Conservation (phyloP, 92 coral and sea anemone genomes). For the Parazoanthus swiftii region DNA sequence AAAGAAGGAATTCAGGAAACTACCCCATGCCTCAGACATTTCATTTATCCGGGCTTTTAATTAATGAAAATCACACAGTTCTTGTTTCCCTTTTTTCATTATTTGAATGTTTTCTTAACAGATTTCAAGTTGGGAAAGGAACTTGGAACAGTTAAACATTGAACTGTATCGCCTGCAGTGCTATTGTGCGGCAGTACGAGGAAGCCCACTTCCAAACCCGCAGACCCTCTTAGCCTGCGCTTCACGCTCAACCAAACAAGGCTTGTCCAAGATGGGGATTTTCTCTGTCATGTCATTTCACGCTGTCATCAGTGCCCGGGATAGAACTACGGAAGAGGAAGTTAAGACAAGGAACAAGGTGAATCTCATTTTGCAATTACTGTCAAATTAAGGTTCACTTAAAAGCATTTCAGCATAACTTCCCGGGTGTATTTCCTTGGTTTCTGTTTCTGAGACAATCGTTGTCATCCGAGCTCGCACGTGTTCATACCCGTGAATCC, state of each 20-base stretch:
- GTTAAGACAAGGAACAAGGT: constrained; percentile 58
- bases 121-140: constrained; percentile 97
- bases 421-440: too few relatives aligned
- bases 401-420: too few relatives aligned
- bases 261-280: constrained; percentile 80
- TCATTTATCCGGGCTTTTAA: not conserved
- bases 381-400: not conserved
- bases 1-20: too few relatives aligned
- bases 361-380: not conserved
- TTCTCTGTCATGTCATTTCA: constrained; percentile 97
- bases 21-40: too few relatives aligned
- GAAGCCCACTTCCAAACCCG: constrained; percentile 89
- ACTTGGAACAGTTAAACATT: constrained; percentile 81
- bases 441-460: too few relatives aligned
- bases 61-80: not conserved
- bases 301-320: constrained; percentile 89
- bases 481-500: too few relatives aligned
- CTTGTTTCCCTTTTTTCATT: not conserved
- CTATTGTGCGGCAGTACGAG: constrained; percentile 86
- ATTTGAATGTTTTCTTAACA: constrained; percentile 28
- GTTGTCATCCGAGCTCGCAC: too few relatives aligned
- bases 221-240: constrained; percentile 91
- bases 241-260: constrained; percentile 84
- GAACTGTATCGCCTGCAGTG: constrained; percentile 83
- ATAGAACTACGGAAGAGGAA: constrained; percentile 76